Percentiles rank a stretch among this genome's conserved stretches.
Evolutionary conservation across 2,888 invertebrate genomes (phyloP).

Genomic region (Corbicula japonica): DNA sequence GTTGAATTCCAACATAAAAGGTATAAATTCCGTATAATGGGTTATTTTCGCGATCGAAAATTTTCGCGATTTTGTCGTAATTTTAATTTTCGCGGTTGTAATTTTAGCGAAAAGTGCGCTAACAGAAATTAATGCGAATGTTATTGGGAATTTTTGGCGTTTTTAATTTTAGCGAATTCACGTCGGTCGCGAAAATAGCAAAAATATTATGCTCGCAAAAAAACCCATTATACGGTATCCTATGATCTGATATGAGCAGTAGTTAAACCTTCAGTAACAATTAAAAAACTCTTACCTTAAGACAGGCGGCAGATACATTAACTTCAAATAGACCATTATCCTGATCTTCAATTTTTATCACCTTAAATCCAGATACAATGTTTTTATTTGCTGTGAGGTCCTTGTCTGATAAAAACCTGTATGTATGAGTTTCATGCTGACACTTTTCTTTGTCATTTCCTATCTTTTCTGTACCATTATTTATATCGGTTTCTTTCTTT

Average conservation of each 20-base stretch:
- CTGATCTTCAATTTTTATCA: slow-evolving; percentile 61
- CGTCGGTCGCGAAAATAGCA: too few relatives aligned
- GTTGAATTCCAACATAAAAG: too few relatives aligned
- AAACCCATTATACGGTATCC: too few relatives aligned
- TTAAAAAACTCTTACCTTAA: slow-evolving; percentile 53
- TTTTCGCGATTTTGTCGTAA: too few relatives aligned
- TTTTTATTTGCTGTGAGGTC: slow-evolving; percentile 41
- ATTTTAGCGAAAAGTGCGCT: too few relatives aligned
- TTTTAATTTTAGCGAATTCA: too few relatives aligned
- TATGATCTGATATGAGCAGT: neutral
- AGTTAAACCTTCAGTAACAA: neutral
- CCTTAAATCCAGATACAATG: slow-evolving; percentile 62
- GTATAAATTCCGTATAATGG: too few relatives aligned
- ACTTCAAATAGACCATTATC: slow-evolving; percentile 60
- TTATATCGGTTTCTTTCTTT: neutral
- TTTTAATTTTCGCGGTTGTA: too few relatives aligned
- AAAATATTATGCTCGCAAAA: too few relatives aligned
- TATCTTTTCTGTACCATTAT: neutral
- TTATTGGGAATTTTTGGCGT: too few relatives aligned
- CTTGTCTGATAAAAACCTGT: slow-evolving; percentile 47
- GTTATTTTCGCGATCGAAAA: too few relatives aligned
- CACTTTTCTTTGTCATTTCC: neutral
- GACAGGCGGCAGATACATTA: slow-evolving; percentile 58
- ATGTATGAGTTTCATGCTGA: slow-evolving; percentile 30
- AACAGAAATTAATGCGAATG: too few relatives aligned